Evolutionary conservation across 2,797 vertebrate genomes (phyloP), one percentile per base, ranked within the genome.

Genomic region (Sylvilagus floridanus): DNA sequence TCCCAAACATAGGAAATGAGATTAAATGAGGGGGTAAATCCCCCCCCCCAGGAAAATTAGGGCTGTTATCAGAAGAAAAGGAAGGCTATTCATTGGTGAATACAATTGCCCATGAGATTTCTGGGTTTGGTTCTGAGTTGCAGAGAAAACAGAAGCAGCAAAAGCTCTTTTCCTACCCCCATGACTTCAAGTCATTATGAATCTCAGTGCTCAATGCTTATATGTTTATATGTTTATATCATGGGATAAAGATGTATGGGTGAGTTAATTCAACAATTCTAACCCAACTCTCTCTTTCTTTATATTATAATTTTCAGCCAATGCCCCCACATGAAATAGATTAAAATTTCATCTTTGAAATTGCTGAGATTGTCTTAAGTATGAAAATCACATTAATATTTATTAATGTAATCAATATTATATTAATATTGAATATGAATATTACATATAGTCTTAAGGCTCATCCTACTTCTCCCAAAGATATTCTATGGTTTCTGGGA

Each of bases 181-280:
- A 52, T 94, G 83, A 86, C 32, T 94, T 96, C 90, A 66, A 93
- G 60, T 95, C 77, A 95, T 90, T 96, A 69, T 96, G 57, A 94
- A 77, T 90, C 68, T 88, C 76, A 95, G 75, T 52, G 77, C 28
- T 93, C 35, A 35, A 35, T 35, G 35, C 35, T 35, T 35, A 35
- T 35, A 35, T 35, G 35, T 35, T 35, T 96, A 78, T 69, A 78
- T 95, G 52, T 94, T 96, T 96, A 82, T 91, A 69, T 72, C 82
- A 88, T 85, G 28, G 16, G 32, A 93, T 90, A 71, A 95, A 94
- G 57, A 88, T 90, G 22, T 88, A 94, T 93, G 88, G 37, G 26
- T 86, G 62, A 88, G 26, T 78, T 93, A 78, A 95, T 90, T 96
- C 69, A 95, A 71, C 47, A 93, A 83, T 91, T 95, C 81, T 88